Evolutionary conservation across 2,113 vertebrate species (phyloP).

Genomic region (Actinemys pallida): DNA sequence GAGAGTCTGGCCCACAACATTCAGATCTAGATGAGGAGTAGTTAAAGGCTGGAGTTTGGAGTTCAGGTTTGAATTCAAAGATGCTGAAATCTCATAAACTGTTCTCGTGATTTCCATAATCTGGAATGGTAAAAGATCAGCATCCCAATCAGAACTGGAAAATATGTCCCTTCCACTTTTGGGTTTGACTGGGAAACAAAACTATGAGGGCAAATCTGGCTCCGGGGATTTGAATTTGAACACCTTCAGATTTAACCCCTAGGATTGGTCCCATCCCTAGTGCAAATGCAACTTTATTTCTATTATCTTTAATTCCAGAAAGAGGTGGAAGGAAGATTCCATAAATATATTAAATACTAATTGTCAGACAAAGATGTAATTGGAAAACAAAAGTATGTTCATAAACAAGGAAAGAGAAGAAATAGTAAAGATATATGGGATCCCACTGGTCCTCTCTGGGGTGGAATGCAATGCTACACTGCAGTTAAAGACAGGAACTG

Average conservation of each 20-base stretch:
- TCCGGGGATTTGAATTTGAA: background rate
- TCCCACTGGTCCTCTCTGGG: rapidly evolving
- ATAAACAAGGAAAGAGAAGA: background rate
- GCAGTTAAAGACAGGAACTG: rapidly evolving
- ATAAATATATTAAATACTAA: background rate
- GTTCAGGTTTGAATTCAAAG: background rate
- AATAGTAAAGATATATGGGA: background rate
- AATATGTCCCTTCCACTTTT: background rate
- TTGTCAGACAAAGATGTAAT: background rate
- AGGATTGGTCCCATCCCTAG: background rate
- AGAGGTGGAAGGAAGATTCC: background rate
- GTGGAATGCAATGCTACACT: rapidly evolving
- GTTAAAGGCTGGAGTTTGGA: background rate
- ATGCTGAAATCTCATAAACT: background rate
- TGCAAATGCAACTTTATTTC: background rate
- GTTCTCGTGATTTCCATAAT: background rate
- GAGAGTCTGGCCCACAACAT: background rate
- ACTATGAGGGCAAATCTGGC: background rate
- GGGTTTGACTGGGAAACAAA: background rate
- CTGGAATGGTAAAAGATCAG: background rate
- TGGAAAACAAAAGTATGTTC: background rate
- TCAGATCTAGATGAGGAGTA: background rate
- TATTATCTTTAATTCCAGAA: background rate
- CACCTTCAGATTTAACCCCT: background rate
- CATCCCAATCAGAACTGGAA: background rate